Conservation (phyloP, 2,888 invertebrate genomes). For the Mantis religiosa region DNA sequence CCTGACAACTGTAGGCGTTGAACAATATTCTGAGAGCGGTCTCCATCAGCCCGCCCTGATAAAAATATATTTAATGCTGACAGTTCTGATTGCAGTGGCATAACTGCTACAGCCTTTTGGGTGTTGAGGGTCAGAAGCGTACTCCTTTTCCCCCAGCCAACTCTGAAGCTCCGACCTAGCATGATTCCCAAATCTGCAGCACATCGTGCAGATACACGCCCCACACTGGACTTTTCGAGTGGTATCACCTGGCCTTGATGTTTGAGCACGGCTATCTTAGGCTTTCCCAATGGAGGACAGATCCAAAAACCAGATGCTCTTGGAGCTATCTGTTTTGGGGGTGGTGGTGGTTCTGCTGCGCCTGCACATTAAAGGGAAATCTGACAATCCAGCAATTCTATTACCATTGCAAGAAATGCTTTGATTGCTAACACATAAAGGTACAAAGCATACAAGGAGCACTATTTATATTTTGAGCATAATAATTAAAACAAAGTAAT, state of each 20-base stretch:
- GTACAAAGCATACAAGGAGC: too few relatives aligned
- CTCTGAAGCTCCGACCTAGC: slow-evolving; percentile 60
- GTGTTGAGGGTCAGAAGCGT: slow-evolving; percentile 54
- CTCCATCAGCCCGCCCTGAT: slow-evolving; percentile 38
- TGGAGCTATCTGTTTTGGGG: background rate
- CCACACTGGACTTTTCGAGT: slow-evolving; percentile 39
- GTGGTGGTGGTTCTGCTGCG: background rate
- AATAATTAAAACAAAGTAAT: too few relatives aligned
- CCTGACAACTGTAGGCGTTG: slow-evolving; percentile 41
- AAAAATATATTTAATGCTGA: slow-evolving; percentile 43
- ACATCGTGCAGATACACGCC: slow-evolving; percentile 33
- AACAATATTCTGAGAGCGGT: slow-evolving; percentile 41
- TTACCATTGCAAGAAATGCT: background rate
- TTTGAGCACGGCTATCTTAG: slow-evolving; percentile 46
- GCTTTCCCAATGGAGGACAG: slow-evolving; percentile 34
- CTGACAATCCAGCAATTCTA: background rate
- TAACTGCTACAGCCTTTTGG: slow-evolving; percentile 43
- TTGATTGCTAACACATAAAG: too few relatives aligned
- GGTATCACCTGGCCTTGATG: slow-evolving; percentile 45
- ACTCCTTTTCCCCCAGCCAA: slow-evolving; percentile 70
- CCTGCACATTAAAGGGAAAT: background rate
- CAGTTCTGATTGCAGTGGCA: slow-evolving; percentile 41
- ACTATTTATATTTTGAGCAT: too few relatives aligned
- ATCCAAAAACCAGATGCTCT: slow-evolving; percentile 1
- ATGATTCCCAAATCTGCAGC: slow-evolving; percentile 25